Base-by-base conservation (phyloP, 2,888 invertebrate genomes). In the Diogma glabrata region DNA sequence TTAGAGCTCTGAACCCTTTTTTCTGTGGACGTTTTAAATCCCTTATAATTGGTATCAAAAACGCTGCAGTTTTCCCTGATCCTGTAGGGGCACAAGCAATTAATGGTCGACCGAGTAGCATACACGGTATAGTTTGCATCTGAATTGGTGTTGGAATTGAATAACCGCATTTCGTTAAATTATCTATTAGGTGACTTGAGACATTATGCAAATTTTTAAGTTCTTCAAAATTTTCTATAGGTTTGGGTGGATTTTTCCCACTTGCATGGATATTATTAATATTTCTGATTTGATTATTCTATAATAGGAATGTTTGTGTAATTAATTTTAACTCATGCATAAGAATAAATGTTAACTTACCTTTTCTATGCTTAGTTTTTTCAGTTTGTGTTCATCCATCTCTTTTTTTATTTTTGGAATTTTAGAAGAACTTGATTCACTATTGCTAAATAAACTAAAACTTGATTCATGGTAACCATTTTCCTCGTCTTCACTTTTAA, bases 21-120 rank as follows among this genome's bases (percentile, higher is more conserved):
- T 80, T 82, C 57, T 75, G 72, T 0, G 85, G 87, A 36, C 75
- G 73, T 14, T 77, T 77, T 36, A 96, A 73, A 0, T 78, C 72
- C 60, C 91, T 83, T 26, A 97, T 76, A 9, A 97, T 74, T 0
- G 97, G 97, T 4, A 95, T 66, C 0, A 96, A 74, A 70, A 96
- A 97, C 0, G 96, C 93, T 2, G 91, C 85, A 0, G 97, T 99
- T 72, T 97, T 97, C 8, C 97, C 97, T 1, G 94, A 95, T 2
- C 97, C 97, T 0, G 97, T 99, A 1, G 96, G 96, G 0, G 97
- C 97, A 67, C 92, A 93, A 1, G 92, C 94, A 60, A 97, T 76
- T 26, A 96, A 70, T 64, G 94, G 87, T 48, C 90, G 77, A 38
- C 80, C 79, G 79, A 86, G 60, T 50, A 94, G 65, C 84, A 97